A percentile compares a stretch with the other conserved stretches of the same genome.
Evolutionary conservation across 2,797 vertebrate species (phyloP).

Genomic region (Pyrocephalus nanus): DNA sequence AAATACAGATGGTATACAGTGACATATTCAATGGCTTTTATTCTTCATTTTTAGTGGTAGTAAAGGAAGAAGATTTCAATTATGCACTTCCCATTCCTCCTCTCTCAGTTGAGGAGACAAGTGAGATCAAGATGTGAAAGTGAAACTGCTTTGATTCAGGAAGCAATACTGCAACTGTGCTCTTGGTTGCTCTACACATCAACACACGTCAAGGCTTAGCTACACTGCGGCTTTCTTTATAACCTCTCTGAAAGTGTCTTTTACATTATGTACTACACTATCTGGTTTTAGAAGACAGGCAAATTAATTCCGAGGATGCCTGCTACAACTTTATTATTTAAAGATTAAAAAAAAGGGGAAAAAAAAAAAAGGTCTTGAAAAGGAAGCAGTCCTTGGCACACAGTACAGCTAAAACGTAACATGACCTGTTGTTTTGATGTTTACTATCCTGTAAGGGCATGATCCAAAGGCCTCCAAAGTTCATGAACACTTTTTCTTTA

Average conservation of each 20-base stretch:
- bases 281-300: neutral
- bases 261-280: neutral
- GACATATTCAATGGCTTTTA: neutral
- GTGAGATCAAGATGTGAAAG: neutral
- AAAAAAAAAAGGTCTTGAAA: neutral
- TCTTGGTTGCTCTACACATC: neutral
- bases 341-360: neutral
- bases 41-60: neutral
- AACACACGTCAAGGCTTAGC: neutral
- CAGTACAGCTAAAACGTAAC: neutral
- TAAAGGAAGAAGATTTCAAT: neutral
- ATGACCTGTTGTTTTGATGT: neutral
- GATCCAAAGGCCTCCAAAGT: neutral
- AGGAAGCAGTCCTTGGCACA: neutral
- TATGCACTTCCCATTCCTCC: neutral
- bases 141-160: neutral
- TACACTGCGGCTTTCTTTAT: neutral
- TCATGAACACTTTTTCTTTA: neutral
- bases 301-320: neutral
- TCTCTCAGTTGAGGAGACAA: neutral
- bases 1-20: neutral
- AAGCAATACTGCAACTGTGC: neutral
- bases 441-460: neutral
- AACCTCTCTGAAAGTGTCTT: neutral
- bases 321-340: neutral